phyloP scores from a whole-genome alignment of 2,113 vertebrate genomes.

The Alligator sinensis region DNA sequence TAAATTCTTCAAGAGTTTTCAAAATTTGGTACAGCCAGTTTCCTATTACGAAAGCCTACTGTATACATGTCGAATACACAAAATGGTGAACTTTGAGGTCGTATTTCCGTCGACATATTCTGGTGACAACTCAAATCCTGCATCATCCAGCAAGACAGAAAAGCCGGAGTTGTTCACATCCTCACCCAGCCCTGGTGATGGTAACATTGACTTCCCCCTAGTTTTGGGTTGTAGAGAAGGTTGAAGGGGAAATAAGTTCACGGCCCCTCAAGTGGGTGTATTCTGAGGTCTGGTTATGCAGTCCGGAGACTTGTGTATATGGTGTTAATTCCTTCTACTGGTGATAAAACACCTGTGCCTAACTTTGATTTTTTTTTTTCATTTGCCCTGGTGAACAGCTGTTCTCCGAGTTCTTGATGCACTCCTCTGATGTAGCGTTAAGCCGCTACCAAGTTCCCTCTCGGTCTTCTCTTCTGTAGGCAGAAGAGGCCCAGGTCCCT shows the following conservation, averaged over 20 bases:
- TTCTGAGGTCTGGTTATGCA: not conserved
- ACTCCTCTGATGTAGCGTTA: too few species aligned
- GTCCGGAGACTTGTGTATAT: too few species aligned
- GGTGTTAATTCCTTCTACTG: too few species aligned
- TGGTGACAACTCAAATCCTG: not conserved
- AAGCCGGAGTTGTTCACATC: not conserved
- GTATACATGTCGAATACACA: not conserved
- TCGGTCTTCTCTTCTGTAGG: too few species aligned
- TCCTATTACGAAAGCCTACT: not conserved
- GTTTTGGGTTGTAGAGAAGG: not conserved
- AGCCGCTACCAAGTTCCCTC: too few species aligned
- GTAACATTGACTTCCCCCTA: not conserved
- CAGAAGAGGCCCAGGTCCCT: too few species aligned
- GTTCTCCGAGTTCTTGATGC: too few species aligned
- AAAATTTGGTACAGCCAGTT: conserved; percentile 10
- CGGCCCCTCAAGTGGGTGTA: not conserved
- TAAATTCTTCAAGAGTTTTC: conserved; percentile 10
- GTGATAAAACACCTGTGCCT: too few species aligned
- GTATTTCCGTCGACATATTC: not conserved
- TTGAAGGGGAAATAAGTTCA: not conserved
- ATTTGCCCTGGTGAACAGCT: too few species aligned
- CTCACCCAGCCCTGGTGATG: conserved; percentile 4
- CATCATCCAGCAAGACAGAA: not conserved
- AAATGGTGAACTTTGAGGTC: not conserved
- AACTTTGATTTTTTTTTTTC: too few species aligned